Conservation (phyloP, 1,140 invertebrate genomes). For the Drosophila parvula region DNA sequence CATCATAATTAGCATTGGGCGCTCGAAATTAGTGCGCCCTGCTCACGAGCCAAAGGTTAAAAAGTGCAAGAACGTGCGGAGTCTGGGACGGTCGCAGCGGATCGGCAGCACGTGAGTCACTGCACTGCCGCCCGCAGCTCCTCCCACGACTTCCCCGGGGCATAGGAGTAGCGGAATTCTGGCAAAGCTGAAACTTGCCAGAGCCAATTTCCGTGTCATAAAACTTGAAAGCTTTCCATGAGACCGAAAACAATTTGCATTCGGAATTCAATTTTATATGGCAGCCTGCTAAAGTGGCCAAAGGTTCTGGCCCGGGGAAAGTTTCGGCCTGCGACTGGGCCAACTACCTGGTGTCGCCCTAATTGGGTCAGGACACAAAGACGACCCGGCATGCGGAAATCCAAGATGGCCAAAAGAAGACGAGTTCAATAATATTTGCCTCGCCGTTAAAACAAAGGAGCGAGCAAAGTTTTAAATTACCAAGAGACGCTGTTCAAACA, state of each 20-base stretch:
- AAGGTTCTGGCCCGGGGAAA: constrained; percentile 20
- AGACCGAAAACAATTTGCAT: constrained; percentile 77
- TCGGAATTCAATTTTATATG: constrained; percentile 79
- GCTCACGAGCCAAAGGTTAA: constrained; percentile 49
- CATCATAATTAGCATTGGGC: constrained; percentile 79
- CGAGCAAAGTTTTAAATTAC: constrained; percentile 74
- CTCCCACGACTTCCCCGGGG: constrained; percentile 4
- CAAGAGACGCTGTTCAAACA: constrained; percentile 65
- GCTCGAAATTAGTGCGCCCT: constrained; percentile 63
- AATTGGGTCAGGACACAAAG: constrained; percentile 65
- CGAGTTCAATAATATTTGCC: constrained; percentile 73
- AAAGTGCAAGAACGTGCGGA: constrained; percentile 49
- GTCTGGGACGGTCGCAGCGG: neutral
- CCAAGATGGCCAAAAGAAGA: constrained; percentile 22
- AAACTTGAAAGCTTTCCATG: constrained; percentile 80
- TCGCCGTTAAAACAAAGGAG: constrained; percentile 56
- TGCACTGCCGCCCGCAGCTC: neutral
- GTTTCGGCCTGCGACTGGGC: constrained; percentile 41
- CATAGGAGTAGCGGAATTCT: constrained; percentile 15
- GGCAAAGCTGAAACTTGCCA: constrained; percentile 52
- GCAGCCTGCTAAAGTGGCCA: constrained; percentile 47
- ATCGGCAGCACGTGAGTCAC: constrained; percentile 43
- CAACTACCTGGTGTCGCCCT: constrained; percentile 43
- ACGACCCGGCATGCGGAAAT: constrained; percentile 18
- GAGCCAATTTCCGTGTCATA: constrained; percentile 82